Conservation (phyloP, 2,797 vertebrate species). For the Telmatherina bonti region DNA sequence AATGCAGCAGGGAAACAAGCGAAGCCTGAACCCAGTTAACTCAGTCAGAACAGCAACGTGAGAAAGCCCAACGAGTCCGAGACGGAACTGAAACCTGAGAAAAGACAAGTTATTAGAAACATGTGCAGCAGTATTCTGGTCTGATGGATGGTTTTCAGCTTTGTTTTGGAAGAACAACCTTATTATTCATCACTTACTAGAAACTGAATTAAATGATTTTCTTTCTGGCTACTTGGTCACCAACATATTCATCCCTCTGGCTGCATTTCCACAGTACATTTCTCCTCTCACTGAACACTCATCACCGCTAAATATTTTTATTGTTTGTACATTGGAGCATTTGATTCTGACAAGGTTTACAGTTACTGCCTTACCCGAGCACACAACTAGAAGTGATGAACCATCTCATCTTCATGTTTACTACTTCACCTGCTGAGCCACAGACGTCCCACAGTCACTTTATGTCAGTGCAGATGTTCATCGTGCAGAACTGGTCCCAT, state of each 20-base stretch:
- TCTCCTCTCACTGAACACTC: background rate
- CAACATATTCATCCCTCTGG: background rate
- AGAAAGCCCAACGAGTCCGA: background rate
- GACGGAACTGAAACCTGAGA: background rate
- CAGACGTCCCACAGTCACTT: background rate
- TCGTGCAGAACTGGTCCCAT: background rate
- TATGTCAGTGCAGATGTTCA: background rate
- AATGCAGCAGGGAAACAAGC: slow-evolving; percentile 21
- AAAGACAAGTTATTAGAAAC: slow-evolving; percentile 5
- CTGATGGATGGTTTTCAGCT: background rate
- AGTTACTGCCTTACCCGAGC: too few species aligned
- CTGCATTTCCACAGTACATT: background rate
- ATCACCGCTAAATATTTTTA: background rate
- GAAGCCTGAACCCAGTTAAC: slow-evolving; percentile 11
- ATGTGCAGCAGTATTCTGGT: background rate
- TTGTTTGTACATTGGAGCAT: background rate
- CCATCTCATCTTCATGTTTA: too few species aligned
- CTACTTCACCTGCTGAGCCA: background rate
- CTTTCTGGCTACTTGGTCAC: slow-evolving; percentile 4
- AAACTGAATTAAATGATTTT: background rate
- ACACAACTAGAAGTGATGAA: too few species aligned
- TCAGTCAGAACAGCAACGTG: slow-evolving; percentile 14
- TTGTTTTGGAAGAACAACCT: slow-evolving; percentile 1
- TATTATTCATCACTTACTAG: background rate
- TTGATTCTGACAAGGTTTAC: background rate